Conservation (phyloP, 1,140 invertebrate genomes). For the Brachionus calyciflorus region DNA sequence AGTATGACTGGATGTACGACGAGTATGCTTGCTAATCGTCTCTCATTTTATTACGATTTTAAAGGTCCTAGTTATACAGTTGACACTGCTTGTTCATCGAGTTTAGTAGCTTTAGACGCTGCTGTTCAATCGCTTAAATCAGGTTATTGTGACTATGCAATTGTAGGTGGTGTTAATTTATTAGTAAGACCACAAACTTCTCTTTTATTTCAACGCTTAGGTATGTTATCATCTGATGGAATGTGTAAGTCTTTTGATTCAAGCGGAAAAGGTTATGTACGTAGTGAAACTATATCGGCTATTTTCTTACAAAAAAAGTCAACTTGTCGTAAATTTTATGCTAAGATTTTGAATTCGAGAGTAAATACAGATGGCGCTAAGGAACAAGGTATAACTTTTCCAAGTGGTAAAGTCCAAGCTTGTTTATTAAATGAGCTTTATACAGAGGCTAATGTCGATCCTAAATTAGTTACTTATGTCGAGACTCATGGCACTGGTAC, state of each 20-base stretch:
- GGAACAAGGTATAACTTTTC: constrained; percentile 61
- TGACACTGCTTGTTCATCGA: constrained; percentile 93
- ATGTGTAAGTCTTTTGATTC: constrained; percentile 88
- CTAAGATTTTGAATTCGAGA: constrained; percentile 77
- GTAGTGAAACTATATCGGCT: constrained; percentile 79
- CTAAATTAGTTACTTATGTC: constrained; percentile 76
- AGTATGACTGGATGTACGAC: constrained; percentile 83
- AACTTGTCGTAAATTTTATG: constrained; percentile 76
- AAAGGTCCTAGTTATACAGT: constrained; percentile 83
- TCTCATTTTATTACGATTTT: constrained; percentile 92
- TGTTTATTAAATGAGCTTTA: constrained; percentile 80
- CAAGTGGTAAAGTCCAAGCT: constrained; percentile 49
- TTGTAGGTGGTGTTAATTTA: constrained; percentile 82
- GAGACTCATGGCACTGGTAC: constrained; percentile 96
- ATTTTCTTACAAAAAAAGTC: constrained; percentile 75
- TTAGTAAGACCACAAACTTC: constrained; percentile 80
- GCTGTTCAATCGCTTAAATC: constrained; percentile 76
- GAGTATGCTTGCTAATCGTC: constrained; percentile 91
- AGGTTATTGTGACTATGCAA: constrained; percentile 83
- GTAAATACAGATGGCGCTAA: constrained; percentile 88
- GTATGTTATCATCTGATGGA: constrained; percentile 84
- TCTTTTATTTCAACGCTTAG: constrained; percentile 84
- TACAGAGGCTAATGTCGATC: constrained; percentile 74
- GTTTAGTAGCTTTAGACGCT: constrained; percentile 79
- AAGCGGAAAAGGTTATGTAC: constrained; percentile 79